Evolutionary conservation across 1,140 invertebrate genomes (phyloP).

Genomic region (Caenorhabditis latens): DNA sequence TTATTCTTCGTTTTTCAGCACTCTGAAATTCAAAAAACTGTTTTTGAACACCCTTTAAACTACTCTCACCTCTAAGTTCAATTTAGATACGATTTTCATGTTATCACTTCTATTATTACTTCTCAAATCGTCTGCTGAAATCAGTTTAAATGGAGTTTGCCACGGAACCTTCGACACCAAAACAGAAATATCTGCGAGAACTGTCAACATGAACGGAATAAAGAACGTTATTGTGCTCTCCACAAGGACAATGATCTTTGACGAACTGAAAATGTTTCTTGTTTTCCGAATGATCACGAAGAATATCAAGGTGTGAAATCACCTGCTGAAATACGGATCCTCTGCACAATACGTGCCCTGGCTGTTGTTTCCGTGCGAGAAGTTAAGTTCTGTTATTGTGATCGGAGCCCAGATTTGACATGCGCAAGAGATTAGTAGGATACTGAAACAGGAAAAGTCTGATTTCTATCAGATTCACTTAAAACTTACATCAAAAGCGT

Average conservation of each 20-base stretch:
- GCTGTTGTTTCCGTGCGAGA: slow-evolving; percentile 10
- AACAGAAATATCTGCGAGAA: slow-evolving; percentile 20
- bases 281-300: neutral
- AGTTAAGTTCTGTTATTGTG: slow-evolving; percentile 13
- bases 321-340: slow-evolving; percentile 46
- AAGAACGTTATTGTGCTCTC: slow-evolving; percentile 50
- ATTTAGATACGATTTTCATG: slow-evolving; percentile 40
- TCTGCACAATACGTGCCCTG: slow-evolving; percentile 30
- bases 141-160: slow-evolving; percentile 43
- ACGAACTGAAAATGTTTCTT: slow-evolving; percentile 7
- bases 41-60: neutral
- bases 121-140: slow-evolving; percentile 35
- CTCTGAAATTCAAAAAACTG: neutral
- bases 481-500: neutral
- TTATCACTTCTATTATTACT: slow-evolving; percentile 46
- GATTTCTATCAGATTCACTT: neutral
- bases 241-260: slow-evolving; percentile 41
- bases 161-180: slow-evolving; percentile 41
- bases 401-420: slow-evolving; percentile 48
- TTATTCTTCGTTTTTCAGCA: slow-evolving; percentile 24
- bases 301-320: neutral
- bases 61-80: slow-evolving; percentile 9
- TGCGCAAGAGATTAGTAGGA: neutral
- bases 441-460: neutral
- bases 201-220: slow-evolving; percentile 25